Evolutionary conservation across 2,888 invertebrate genomes (phyloP), one percentile per base, ranked within the genome.

Genomic region (Deilephila elpenor): DNA sequence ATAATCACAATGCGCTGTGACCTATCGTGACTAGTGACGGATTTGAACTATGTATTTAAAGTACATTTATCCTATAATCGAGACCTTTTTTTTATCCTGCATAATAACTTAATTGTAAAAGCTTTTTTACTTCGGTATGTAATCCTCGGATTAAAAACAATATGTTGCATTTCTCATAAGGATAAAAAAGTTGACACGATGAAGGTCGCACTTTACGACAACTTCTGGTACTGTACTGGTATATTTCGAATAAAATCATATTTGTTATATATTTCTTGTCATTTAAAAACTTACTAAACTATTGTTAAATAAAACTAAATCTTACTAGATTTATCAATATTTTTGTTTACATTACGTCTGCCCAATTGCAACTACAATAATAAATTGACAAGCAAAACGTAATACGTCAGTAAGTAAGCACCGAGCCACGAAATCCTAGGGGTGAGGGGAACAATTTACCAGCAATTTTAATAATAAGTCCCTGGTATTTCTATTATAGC

Each of bases 381-480:
- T n/a, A 37, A 62, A 34, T 25, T 20, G 44, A 64, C 67, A 67
- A 25, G 25, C 20, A 67, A 20, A 51, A 25, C 51, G 51, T 25
- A 78, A 78, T 80, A 82, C 84, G 82, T 82, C 85, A 82, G 83
- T 85, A 90, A 89, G 88, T 90, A 89, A 88, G 86, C 89, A 87
- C 84, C 85, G 83, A 86, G 85, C 88, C 82, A 87, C 90, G 88
- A 93, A 92, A 89, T 88, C 88, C 88, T 87, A 92, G 93, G 93
- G 93, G 90, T 80, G 91, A 86, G 89, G 91, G 90, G 93, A 93
- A 86, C 93, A 93, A 93, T 94, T 93, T 93, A 93, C 91, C 93
- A 95, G 95, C 94, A 95, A 95, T 95, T 95, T 95, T 95, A 95
- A 95, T 95, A 95, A 95, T 95, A 95, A 95, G 94, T 92, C 93